Base-by-base conservation (phyloP, 1,140 invertebrate species). In the Elysia chlorotica region DNA sequence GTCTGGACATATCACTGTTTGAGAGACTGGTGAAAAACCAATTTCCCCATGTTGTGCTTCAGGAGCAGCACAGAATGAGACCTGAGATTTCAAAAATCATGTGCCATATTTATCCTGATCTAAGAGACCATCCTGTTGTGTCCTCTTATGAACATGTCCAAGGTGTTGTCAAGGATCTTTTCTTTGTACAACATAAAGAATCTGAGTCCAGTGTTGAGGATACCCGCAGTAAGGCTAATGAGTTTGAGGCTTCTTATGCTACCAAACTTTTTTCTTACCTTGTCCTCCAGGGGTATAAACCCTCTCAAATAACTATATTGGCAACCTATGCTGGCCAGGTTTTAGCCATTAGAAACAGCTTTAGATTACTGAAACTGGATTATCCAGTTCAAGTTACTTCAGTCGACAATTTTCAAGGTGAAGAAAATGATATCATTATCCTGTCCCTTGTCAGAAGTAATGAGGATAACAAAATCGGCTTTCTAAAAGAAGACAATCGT, bases 351-450 rank as follows among this genome's bases (percentile, higher is more conserved):
- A 70, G 59, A 56, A 70, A 70, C 37, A n/a, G 19, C 2, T 54
- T 68, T 38, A 68, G 19, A 68, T 21, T n/a, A n/a, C n/a, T n/a
- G n/a, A n/a, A n/a, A 10, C 30, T 33, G 17, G 56, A 33, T 28
- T 30, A 30, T 19, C 54, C 65, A 28, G 65, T 81, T 53, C 70
- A 80, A 65, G 89, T 95, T 25, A 90, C 90, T 37, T 94, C 0
- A 4, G 90, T 95, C 1, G 94, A 96, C 83, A 94, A 93, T 72
- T 84, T 77, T 63, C 81, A 84, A 89, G 94, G 94, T 0, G 92
- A 95, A 82, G 94, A 96, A 85, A 93, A 91, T 38, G 91, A 94
- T 76, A 94, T 96, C 48, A 92, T 96, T 71, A 80, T 96, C 3
- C 80, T 96, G 17, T 95, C 94, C 0, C 86, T 96, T 5, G 94